phyloP scores from a whole-genome alignment of 1,140 invertebrate genomes.

The Idris sp. region DNA sequence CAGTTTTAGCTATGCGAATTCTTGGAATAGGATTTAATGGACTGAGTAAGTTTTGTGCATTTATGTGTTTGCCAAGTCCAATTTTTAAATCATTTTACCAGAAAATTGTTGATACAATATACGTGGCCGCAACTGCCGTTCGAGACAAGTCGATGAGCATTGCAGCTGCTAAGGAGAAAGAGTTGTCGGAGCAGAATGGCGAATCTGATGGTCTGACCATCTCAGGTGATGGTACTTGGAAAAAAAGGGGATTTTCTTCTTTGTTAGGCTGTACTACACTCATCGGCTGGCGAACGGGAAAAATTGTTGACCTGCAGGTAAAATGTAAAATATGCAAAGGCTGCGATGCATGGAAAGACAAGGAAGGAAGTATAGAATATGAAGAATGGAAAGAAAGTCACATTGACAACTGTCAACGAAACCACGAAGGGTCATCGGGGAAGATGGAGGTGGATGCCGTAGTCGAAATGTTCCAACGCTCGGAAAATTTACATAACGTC shows the following conservation, averaged over 20 bases:
- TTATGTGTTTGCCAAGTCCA: no score
- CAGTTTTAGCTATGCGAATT: slow-evolving; percentile 22
- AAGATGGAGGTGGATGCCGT: slow-evolving; percentile 27
- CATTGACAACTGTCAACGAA: neutral
- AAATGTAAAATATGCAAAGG: slow-evolving; percentile 12
- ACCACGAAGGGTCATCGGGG: no score
- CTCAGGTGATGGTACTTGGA: slow-evolving; percentile 10
- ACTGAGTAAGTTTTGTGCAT: slow-evolving; percentile 20
- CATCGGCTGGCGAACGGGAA: slow-evolving; percentile 4
- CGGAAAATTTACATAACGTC: no score
- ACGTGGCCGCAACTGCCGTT: no score
- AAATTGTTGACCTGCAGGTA: slow-evolving; percentile 19
- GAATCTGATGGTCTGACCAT: slow-evolving; percentile 2
- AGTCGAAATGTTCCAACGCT: slow-evolving; percentile 24
- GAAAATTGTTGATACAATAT: no score
- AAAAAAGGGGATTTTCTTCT: no score
- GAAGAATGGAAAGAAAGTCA: slow-evolving; percentile 8
- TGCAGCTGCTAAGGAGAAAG: slow-evolving; percentile 5
- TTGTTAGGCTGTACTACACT: no score
- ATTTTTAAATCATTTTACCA: no score
- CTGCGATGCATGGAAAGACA: slow-evolving; percentile 16
- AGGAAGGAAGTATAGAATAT: slow-evolving; percentile 3
- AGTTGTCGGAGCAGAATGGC: neutral
- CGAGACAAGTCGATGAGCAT: slow-evolving; percentile 1
- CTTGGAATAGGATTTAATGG: slow-evolving; percentile 19